Percentiles rank a stretch among this genome's conserved stretches.
phyloP scores from a whole-genome alignment of 1,140 invertebrate genomes.

The Heliothis virescens region DNA sequence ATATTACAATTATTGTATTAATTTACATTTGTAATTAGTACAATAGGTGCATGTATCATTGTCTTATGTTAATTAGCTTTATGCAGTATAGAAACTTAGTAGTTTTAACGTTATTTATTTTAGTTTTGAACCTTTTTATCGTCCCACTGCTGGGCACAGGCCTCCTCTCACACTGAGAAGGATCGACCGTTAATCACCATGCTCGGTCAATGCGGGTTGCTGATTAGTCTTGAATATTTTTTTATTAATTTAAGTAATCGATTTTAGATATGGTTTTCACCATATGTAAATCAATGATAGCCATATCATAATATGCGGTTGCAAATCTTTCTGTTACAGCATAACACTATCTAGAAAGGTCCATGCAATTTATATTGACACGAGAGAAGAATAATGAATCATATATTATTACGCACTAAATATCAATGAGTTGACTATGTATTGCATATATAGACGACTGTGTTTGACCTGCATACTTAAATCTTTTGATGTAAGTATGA shows the following conservation, averaged over 20 bases:
- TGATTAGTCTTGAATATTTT: no score
- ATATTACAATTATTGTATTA: constrained; percentile 45
- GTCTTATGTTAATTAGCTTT: no score
- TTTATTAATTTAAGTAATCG: not conserved
- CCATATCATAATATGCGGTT: no score
- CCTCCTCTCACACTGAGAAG: no score
- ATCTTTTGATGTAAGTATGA: not conserved
- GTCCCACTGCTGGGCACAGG: no score
- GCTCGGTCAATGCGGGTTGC: no score
- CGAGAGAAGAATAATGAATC: constrained; percentile 27
- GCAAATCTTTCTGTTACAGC: not conserved
- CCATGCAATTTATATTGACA: not conserved
- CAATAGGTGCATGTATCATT: not conserved
- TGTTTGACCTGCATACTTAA: constrained; percentile 16
- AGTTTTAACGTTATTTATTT: not conserved
- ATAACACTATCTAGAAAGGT: constrained; percentile 5
- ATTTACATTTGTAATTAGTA: constrained; percentile 43
- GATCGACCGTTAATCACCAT: no score
- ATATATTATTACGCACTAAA: constrained; percentile 11
- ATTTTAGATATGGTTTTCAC: no score
- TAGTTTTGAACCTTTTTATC: no score
- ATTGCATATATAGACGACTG: not conserved
- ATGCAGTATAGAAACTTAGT: no score
- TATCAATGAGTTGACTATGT: constrained; percentile 19
- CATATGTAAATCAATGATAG: no score